Evolutionary conservation across 2,113 vertebrate genomes (phyloP).

Genomic region (Herpetotheres cachinnans): DNA sequence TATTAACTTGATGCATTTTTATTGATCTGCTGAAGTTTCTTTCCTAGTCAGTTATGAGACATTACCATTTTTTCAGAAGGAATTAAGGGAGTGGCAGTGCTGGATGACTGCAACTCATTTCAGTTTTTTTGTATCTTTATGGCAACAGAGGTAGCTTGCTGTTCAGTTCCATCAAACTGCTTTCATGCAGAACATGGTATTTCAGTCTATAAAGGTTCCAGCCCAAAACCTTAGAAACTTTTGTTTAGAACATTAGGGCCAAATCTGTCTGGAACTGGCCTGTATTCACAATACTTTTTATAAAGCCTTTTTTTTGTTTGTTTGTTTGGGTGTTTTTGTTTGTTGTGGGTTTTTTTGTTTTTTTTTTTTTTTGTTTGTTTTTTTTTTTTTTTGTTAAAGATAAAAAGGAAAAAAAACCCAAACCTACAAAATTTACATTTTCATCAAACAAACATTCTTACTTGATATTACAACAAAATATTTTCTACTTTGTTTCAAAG

Average conservation of each 20-base stretch:
- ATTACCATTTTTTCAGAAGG: background rate
- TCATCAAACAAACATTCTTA: background rate
- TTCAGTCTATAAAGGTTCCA: background rate
- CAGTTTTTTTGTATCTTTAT: background rate
- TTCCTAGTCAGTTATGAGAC: background rate
- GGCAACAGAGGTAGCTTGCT: background rate
- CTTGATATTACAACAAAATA: background rate
- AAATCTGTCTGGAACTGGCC: background rate
- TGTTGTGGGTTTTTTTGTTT: too few species aligned
- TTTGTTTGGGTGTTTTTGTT: too few species aligned
- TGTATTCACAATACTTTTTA: background rate
- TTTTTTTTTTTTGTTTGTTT: background rate
- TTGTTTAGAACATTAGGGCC: background rate
- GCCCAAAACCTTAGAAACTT: background rate
- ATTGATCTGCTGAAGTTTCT: background rate
- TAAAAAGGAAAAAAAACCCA: fast-evolving
- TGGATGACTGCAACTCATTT: background rate
- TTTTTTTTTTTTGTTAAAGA: background rate
- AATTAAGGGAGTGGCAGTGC: background rate
- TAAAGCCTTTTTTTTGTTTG: background rate
- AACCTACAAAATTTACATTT: background rate
- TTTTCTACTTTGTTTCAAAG: background rate
- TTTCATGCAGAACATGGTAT: background rate
- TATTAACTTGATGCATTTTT: background rate
- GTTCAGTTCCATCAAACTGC: background rate